Conservation (phyloP, 1,140 invertebrate species). For the Samia ricini region DNA sequence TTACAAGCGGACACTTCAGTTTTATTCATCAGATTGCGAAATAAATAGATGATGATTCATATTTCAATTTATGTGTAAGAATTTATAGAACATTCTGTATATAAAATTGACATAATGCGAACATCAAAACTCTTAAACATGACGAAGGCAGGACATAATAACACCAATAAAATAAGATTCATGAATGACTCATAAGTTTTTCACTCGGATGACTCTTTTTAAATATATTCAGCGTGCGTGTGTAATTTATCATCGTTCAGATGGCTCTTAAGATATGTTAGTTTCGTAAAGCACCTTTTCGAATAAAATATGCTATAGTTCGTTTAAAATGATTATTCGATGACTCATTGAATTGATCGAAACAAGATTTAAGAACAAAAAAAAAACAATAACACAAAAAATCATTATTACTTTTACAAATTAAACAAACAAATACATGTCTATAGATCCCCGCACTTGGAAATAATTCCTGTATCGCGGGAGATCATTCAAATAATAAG, state of each 20-base stretch:
- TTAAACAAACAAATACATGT: too few relatives aligned
- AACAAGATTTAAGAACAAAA: too few relatives aligned
- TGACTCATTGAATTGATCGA: background rate
- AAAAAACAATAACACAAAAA: too few relatives aligned
- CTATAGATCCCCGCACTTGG: too few relatives aligned
- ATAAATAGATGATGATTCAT: background rate
- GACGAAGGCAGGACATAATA: slow-evolving; percentile 48
- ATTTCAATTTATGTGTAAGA: background rate
- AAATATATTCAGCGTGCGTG: slow-evolving; percentile 32
- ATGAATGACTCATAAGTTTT: slow-evolving; percentile 35
- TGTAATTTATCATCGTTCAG: slow-evolving; percentile 42
- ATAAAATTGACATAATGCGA: slow-evolving; percentile 31
- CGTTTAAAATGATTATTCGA: background rate
- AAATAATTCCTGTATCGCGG: too few relatives aligned
- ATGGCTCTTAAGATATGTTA: slow-evolving; percentile 37
- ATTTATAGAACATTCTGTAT: slow-evolving; percentile 26
- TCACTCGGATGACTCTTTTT: slow-evolving; percentile 48
- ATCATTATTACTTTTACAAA: too few relatives aligned
- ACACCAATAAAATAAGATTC: slow-evolving; percentile 42
- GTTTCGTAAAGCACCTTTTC: slow-evolving; percentile 12
- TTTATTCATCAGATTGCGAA: too few relatives aligned
- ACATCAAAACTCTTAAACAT: slow-evolving; percentile 32
- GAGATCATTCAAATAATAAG: too few relatives aligned
- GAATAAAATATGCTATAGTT: background rate
- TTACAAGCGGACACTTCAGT: too few relatives aligned